A percentile compares a stretch with the other conserved stretches of the same genome.
Evolutionary conservation across 2,797 vertebrate genomes (phyloP).

Genomic region (Hoplostethus atlanticus): DNA sequence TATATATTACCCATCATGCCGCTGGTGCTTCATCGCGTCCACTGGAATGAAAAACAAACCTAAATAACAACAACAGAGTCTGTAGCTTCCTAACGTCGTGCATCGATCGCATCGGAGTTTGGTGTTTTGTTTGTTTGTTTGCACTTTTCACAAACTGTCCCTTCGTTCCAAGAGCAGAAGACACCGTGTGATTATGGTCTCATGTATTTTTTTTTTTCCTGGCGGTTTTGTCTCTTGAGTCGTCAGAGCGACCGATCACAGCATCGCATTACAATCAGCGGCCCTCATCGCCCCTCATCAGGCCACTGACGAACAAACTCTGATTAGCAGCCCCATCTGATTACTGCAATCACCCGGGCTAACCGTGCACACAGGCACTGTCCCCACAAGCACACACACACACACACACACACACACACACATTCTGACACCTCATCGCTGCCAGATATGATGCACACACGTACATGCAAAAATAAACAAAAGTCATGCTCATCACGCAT

Average conservation of each 20-base stretch:
- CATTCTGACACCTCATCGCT: conserved; percentile 31
- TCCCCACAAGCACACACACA: conserved; percentile 51
- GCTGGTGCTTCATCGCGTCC: conserved; percentile 50
- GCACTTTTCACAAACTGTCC: conserved; percentile 50
- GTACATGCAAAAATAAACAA: conserved; percentile 44
- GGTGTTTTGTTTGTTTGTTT: conserved; percentile 78
- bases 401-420: conserved; percentile 26
- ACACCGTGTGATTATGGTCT: conserved; percentile 66
- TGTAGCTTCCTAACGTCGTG: conserved; percentile 35
- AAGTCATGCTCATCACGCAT: conserved; percentile 50
- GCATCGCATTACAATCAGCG: conserved; percentile 87
- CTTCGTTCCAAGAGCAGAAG: conserved; percentile 43
- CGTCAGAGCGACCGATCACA: conserved; percentile 72
- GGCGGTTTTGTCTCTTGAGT: conserved; percentile 66
- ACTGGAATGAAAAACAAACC: conserved; percentile 60
- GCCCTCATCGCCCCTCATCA: conserved; percentile 84
- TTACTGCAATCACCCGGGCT: conserved; percentile 86
- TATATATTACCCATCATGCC: conserved; percentile 57
- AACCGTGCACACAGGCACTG: conserved; percentile 66
- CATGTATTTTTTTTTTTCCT: conserved; percentile 45
- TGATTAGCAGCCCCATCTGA: conserved; percentile 88
- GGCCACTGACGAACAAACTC: conserved; percentile 87
- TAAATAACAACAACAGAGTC: conserved; percentile 52
- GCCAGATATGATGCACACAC: conserved; percentile 32
- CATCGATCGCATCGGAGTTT: conserved; percentile 25